Percentiles rank a stretch among this genome's conserved stretches.
These are phyloP conservation scores for Epirrita christyi DNA, from an alignment of 2,888 invertebrate species.

Conservation along the genomic window DNA sequence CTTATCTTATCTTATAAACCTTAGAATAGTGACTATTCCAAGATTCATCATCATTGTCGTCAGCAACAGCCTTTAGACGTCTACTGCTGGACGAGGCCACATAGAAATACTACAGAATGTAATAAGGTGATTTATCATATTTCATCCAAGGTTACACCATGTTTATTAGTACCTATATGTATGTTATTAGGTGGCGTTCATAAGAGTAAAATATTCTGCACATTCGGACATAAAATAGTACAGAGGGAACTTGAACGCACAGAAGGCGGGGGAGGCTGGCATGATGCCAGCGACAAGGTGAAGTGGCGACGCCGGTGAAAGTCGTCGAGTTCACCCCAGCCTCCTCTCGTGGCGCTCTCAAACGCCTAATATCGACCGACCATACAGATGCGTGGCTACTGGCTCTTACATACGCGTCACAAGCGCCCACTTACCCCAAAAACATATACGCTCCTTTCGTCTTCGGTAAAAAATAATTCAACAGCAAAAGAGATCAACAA, in stretches of 20 bases:
- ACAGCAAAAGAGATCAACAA: no score
- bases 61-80: no score
- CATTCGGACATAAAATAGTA: neutral
- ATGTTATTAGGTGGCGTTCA: neutral
- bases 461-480: no score
- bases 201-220: constrained; percentile 9
- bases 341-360: constrained; percentile 18
- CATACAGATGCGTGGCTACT: constrained; percentile 11
- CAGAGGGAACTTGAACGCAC: constrained; percentile 6
- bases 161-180: no score
- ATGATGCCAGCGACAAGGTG: constrained; percentile 75
- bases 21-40: no score
- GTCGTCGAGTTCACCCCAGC: constrained; percentile 43
- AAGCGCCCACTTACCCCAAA: neutral
- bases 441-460: no score
- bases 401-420: neutral
- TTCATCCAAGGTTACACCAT: no score
- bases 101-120: no score
- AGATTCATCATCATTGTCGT: no score
- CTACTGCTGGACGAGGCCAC: no score
- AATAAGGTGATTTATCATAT: no score
- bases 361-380: constrained; percentile 18
- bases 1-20: no score
- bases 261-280: constrained; percentile 55
- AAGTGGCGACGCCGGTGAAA: constrained; percentile 79